Evolutionary conservation across 2,888 invertebrate genomes (phyloP).

Genomic region (Lasioglossum marginatum): DNA sequence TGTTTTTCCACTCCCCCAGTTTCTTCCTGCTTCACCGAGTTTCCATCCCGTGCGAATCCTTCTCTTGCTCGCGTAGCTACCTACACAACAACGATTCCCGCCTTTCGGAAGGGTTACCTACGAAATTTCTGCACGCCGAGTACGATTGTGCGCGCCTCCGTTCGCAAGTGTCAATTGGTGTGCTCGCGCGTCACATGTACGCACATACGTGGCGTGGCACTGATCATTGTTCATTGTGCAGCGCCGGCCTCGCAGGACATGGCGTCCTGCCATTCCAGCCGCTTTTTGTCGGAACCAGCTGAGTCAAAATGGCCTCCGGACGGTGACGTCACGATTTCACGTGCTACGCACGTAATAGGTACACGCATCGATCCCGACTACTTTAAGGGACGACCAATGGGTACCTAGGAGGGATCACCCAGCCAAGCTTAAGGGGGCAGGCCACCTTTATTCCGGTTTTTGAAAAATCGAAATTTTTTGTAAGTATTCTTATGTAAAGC

Average conservation of each 20-base stretch:
- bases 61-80: background rate
- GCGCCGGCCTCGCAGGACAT: constrained; percentile 74
- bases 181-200: constrained; percentile 9
- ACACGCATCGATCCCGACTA: constrained; percentile 59
- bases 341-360: constrained; percentile 55
- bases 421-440: background rate
- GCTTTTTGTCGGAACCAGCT: constrained; percentile 82
- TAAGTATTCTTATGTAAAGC: too few species aligned
- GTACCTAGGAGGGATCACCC: constrained; percentile 31
- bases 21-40: background rate
- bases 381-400: constrained; percentile 46
- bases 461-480: too few species aligned
- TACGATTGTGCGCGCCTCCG: constrained; percentile 20
- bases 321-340: constrained; percentile 77
- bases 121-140: constrained; percentile 63
- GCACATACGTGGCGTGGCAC: constrained; percentile 44
- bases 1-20: constrained; percentile 2
- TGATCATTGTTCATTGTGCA: constrained; percentile 77
- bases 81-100: constrained; percentile 2
- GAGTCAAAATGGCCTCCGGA: constrained; percentile 83
- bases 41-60: background rate
- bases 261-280: constrained; percentile 79
- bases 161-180: constrained; percentile 19
- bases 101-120: constrained; percentile 65
- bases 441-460: too few species aligned